Base-by-base conservation (phyloP, 2,797 vertebrate genomes). In the Poeciliopsis paucimaculata region DNA sequence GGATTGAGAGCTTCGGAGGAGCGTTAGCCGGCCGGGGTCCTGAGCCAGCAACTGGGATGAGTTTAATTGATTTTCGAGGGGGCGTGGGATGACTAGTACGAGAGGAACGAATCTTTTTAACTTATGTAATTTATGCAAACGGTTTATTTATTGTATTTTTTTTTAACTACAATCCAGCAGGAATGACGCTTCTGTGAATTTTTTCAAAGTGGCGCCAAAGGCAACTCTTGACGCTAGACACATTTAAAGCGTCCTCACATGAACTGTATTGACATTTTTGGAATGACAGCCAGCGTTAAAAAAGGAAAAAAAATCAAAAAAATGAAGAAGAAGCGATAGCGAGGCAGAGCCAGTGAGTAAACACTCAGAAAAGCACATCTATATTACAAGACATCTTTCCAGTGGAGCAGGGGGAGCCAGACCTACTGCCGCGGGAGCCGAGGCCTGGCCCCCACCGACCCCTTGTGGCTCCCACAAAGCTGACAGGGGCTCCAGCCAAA, bases 401-500 rank as follows among this genome's bases (percentile, higher is more conserved):
- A 84, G 55, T 47, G 75, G 73, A 85, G 49, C 51, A 77, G 77
- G 57, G 77, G 62, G 49, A 82, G 72, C n/a, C 53, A 64, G 77
- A 9, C 74, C 72, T 18, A 66, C 80, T 74, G 15, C 77, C 74
- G 86, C 46, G 34, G 86, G 82, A 90, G 81, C 70, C 26, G 51
- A 77, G 74, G 78, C 80, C 79, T 80, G 72, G 81, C 74, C 68
- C 82, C 23, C 51, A 53, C 20, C 1, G 23, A 4, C 2, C 23
- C 23, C 23, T 80, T 88, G 80, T 87, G 80, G 77, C 88, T 82
- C 45, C 75, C 80, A 82, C 55, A 45, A 85, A 80, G 84, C 81
- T 72, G 87, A 84, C 53, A 16, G 78, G 66, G 79, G 79, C 80
- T 82, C 80, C 76, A 86, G 79, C 81, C 84, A 85, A 82, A 85